Base-by-base conservation (phyloP, 1,140 invertebrate species). In the Camponotus floridanus region DNA sequence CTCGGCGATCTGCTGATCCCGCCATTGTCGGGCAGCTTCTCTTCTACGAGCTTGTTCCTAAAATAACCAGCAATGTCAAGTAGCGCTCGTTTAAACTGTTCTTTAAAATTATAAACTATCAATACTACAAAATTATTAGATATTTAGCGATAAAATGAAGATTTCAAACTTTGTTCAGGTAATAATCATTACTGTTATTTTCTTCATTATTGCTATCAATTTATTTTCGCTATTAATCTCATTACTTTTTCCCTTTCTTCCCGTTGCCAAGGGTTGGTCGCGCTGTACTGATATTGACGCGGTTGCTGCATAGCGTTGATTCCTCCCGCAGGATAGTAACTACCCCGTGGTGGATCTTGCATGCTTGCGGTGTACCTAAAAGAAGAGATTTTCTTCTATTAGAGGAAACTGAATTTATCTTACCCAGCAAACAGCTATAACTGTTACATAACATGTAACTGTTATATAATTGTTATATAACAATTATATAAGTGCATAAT, bases 1-100 rank as follows among this genome's bases (percentile, higher is more conserved):
- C 88, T 98, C 97, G 0, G 96, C 95, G 48, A 99, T 98, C 92
- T 98, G 97, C 90, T 98, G 97, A 93, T 99, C 98, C 31, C 98
- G 96, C 96, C 96, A 97, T 39, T 96, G 96, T 76, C 97, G 95
- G 0, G 96, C 97, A 9, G 97, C 97, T 91, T 97, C 97, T 78
- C 97, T 95, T 84, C 97, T 94, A 62, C 96, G 96, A 88, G 97
- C 97, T 87, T 96, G 96, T 94, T 98, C 97, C 94, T 97, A 71
- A 81, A 87, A 86, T 70, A 18, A 61, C 18, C 45, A 57, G 4
- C 11, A 31, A 70, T n/a, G 15, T 78, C 2, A 57, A n/a, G 26
- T 59, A 33, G 1, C 26, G n/a, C 55, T 64, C 9, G 2, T 76
- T 51, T 15, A 0, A 15, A 45, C 42, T 11, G 1, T n/a, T 48